Evolutionary conservation across 1,140 invertebrate species (phyloP), one percentile per base, ranked within the genome.

Genomic region (Ceratina calcarata): DNA sequence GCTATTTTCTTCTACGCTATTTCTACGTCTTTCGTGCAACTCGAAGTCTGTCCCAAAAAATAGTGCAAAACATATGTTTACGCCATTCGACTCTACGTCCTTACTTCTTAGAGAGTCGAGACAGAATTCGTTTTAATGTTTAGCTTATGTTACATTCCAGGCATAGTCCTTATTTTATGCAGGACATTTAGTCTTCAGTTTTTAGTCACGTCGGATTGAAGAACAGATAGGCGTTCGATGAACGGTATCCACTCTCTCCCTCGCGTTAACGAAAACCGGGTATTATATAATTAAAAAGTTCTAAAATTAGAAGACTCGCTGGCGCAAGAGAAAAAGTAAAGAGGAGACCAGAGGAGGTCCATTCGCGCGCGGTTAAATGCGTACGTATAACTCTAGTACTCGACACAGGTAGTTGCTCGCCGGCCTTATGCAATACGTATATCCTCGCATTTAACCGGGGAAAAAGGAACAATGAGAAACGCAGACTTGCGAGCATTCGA

Each of bases 321-420:
- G 10, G 27, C 20, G 27, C 37, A 12, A 57, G 32, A 20, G 64
- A 75, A 75, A 67, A 75, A 75, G 68, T 70, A 58, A n/a, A 32
- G 64, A 55, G 53, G 22, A 10, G 24, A 18, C 0, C 22, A n/a
- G n/a, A n/a, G 53, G 53, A 15, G 67, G 37, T 66, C 73, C 62
- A 55, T 32, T 16, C 20, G 73, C 32, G 15, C 70, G 0, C 3
- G 73, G 74, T 76, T 76, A 76, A 76, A 76, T 76, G 68, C 27
- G 27, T 32, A 66, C 67, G 68, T 65, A 49, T 49, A 32, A 12
- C 32, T 60, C 53, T 53, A 76, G 65, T 53, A 37, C 57, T 22
- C 57, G 60, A 51, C 51, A 76, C 74, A 76, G 74, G 74, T 76
- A 76, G 74, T 76, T 76, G 74, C 74, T 57, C 12, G 74, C 3